Conservation (phyloP, 2,888 invertebrate species). For the Heterodera filipjevi region DNA sequence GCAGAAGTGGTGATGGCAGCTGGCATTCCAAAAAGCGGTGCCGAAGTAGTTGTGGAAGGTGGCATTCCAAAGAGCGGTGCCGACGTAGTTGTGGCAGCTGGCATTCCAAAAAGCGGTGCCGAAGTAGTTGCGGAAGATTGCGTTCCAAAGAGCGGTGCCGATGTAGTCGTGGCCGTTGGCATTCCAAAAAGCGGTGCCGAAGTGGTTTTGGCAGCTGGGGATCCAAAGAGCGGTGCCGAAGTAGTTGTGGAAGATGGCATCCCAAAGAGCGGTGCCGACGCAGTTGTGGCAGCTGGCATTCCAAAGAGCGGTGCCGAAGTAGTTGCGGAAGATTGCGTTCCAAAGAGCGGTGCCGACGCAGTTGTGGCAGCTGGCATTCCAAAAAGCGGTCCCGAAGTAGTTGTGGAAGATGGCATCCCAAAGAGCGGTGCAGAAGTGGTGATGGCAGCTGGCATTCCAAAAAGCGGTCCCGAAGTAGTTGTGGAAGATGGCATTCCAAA, state of each 20-base stretch:
- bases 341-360: background rate
- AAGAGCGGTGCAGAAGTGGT: slow-evolving; percentile 9
- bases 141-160: slow-evolving; percentile 24
- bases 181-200: slow-evolving; percentile 8
- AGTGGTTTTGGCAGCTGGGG: background rate
- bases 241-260: slow-evolving; percentile 13
- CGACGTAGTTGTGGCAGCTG: background rate
- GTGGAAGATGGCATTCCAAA: background rate
- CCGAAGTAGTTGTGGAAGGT: no score
- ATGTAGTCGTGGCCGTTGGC: slow-evolving; percentile 15
- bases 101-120: background rate
- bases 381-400: background rate
- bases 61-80: background rate
- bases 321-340: no score
- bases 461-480: background rate
- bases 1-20: slow-evolving; percentile 11
- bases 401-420: background rate
- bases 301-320: slow-evolving; percentile 21
- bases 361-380: background rate
- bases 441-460: background rate
- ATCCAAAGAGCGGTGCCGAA: slow-evolving; percentile 15
- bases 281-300: no score
- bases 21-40: no score
- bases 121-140: background rate
- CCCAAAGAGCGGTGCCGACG: background rate